phyloP scores from a whole-genome alignment of 2,797 vertebrate species.

The Rhinatrema bivittatum region DNA sequence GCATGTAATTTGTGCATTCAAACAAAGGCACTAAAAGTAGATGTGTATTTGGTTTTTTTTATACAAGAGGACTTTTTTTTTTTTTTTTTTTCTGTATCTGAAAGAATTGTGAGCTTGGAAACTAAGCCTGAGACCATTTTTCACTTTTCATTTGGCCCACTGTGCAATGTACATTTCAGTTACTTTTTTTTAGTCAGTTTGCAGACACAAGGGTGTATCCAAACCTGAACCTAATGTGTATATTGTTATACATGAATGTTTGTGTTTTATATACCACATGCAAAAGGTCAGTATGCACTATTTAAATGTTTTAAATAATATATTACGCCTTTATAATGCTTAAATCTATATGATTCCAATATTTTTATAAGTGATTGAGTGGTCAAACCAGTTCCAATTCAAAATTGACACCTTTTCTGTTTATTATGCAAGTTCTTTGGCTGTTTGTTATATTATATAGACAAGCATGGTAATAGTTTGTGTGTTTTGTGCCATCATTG shows the following conservation, averaged over 20 bases:
- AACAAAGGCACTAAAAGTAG: constrained; percentile 43
- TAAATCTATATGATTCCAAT: constrained; percentile 73
- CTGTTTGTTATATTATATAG: constrained; percentile 66
- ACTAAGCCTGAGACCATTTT: constrained; percentile 58
- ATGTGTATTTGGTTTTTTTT: constrained; percentile 46
- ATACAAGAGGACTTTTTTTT: constrained; percentile 27
- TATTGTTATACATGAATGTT: constrained; percentile 68
- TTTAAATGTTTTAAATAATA: constrained; percentile 77
- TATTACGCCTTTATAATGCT: constrained; percentile 74
- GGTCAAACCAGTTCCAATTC: constrained; percentile 64
- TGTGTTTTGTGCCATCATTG: constrained; percentile 79
- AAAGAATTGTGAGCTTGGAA: constrained; percentile 74
- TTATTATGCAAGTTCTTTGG: constrained; percentile 51
- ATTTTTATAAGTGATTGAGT: constrained; percentile 74
- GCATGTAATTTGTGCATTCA: constrained; percentile 39
- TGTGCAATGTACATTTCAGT: constrained; percentile 57
- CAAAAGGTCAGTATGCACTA: constrained; percentile 71
- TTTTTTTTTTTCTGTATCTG: constrained; percentile 47
- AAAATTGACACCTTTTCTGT: constrained; percentile 70
- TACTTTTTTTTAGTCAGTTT: constrained; percentile 49
- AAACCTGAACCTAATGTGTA: constrained; percentile 61
- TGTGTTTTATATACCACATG: constrained; percentile 69
- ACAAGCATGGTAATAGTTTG: constrained; percentile 75
- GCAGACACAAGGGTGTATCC: constrained; percentile 48
- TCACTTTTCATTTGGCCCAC: constrained; percentile 54